Evolutionary conservation across 2,113 vertebrate species (phyloP).

Genomic region (Asarcornis scutulata): DNA sequence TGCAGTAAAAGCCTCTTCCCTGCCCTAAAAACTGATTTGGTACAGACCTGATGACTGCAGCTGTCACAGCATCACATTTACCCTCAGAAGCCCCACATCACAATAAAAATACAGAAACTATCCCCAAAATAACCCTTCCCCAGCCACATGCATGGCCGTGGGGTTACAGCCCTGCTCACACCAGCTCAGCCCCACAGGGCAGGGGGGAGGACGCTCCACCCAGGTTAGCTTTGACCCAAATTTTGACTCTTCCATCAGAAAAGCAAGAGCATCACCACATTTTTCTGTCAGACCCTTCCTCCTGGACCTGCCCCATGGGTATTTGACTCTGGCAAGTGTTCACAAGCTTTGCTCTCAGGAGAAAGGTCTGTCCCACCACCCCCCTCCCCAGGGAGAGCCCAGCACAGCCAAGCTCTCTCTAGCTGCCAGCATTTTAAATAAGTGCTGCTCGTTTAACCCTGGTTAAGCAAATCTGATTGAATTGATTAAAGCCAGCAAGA

Average conservation of each 20-base stretch:
- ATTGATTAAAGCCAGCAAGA: not conserved
- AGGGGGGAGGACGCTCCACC: no score
- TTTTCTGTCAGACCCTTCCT: fast-evolving
- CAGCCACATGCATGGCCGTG: fast-evolving
- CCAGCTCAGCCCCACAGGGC: not conserved
- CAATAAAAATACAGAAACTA: not conserved
- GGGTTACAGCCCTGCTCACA: not conserved
- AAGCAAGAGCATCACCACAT: not conserved
- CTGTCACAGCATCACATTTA: not conserved
- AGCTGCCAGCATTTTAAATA: not conserved
- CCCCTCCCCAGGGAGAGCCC: not conserved
- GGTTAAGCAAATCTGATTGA: not conserved
- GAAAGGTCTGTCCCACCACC: not conserved
- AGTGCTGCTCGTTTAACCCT: not conserved
- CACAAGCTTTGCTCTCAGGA: fast-evolving
- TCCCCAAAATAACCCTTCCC: not conserved
- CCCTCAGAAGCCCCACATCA: fast-evolving
- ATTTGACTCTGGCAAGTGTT: not conserved
- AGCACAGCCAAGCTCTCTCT: fast-evolving
- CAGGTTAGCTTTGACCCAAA: not conserved
- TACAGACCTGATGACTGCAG: fast-evolving
- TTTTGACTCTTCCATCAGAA: not conserved
- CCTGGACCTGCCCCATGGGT: not conserved
- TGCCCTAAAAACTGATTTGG: not conserved
- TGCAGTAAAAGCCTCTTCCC: not conserved